Percentiles rank a stretch among this genome's conserved stretches.
Evolutionary conservation across 2,113 vertebrate genomes (phyloP).

Genomic region (Syngnathoides biaculeatus): DNA sequence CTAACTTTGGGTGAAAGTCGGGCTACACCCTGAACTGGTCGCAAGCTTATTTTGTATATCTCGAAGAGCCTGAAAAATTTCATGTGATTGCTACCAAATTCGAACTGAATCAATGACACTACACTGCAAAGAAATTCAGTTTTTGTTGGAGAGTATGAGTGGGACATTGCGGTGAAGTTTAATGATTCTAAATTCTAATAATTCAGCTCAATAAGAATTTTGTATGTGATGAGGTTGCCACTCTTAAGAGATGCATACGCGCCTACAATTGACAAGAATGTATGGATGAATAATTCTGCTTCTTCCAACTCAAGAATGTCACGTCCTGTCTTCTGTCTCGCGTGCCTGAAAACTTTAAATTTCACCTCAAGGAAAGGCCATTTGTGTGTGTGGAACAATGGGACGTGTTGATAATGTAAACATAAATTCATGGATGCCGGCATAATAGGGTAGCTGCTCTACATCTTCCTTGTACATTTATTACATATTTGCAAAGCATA

Average conservation of each 20-base stretch:
- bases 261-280: background rate
- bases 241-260: background rate
- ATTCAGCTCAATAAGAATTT: background rate
- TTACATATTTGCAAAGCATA: slow-evolving; percentile 47
- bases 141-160: background rate
- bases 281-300: background rate
- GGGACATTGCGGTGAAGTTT: background rate
- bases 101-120: background rate
- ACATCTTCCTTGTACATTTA: slow-evolving; percentile 57
- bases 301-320: background rate
- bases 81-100: background rate
- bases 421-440: slow-evolving; percentile 65
- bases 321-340: background rate
- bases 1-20: too few species aligned
- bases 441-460: slow-evolving; percentile 66
- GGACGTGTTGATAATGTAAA: slow-evolving; percentile 69
- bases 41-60: too few species aligned
- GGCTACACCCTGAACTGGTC: too few species aligned
- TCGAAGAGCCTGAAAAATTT: background rate
- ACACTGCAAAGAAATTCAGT: background rate
- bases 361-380: slow-evolving; percentile 25
- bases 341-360: too few species aligned
- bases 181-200: background rate
- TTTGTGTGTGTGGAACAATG: slow-evolving; percentile 56
- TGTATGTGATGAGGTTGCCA: background rate